A percentile compares a stretch with the other conserved stretches of the same genome.
Evolutionary conservation across 2,113 vertebrate genomes (phyloP).

Genomic region (Colius striatus): DNA sequence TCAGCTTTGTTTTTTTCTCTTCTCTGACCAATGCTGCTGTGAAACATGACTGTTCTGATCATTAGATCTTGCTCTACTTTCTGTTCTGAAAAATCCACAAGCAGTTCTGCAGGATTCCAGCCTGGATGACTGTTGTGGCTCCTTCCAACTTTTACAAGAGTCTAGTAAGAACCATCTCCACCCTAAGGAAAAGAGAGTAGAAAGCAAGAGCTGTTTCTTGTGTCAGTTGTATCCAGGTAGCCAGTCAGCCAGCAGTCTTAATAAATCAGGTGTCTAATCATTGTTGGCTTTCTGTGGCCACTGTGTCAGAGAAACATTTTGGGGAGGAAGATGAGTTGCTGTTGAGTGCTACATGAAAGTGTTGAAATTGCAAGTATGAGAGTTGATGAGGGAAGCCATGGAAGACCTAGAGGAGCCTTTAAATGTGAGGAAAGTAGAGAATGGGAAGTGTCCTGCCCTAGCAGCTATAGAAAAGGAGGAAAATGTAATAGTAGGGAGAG

Average conservation of each 20-base stretch:
- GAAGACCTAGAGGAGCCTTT: not conserved
- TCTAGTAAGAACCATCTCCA: not conserved
- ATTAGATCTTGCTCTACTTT: not conserved
- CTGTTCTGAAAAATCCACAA: not conserved
- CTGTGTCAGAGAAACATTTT: not conserved
- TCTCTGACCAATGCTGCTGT: not conserved
- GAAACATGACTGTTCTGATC: not conserved
- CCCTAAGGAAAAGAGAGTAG: not conserved
- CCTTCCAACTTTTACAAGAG: not conserved
- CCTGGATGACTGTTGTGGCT: not conserved
- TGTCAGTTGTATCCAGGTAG: not conserved
- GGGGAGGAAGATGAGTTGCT: not conserved
- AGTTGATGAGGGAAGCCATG: not conserved
- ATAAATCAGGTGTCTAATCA: not conserved
- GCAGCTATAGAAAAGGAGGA: not conserved
- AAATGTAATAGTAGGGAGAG: not conserved
- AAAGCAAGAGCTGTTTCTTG: not conserved
- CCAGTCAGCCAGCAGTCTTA: not conserved
- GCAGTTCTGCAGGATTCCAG: not conserved
- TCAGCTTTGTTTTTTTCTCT: not conserved
- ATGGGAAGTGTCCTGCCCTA: not conserved
- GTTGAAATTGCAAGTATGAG: not conserved
- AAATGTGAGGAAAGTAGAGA: not conserved
- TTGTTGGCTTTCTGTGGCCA: not conserved
- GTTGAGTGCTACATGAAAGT: not conserved